Base-by-base conservation (phyloP, 2,888 invertebrate genomes). In the Adela reaumurella region DNA sequence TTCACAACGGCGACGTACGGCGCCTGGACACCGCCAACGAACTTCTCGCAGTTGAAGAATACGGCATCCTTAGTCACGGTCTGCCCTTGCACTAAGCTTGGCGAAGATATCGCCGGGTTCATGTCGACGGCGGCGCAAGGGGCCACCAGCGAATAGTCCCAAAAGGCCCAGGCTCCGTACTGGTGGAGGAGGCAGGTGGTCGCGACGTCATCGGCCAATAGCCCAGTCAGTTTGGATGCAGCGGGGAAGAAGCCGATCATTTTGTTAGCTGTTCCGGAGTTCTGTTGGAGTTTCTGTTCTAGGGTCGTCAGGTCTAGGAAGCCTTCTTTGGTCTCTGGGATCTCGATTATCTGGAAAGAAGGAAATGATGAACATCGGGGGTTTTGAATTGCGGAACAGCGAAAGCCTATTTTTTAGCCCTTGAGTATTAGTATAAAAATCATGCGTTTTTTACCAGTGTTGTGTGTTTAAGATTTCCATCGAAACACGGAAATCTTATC, bases 1-100 rank as follows among this genome's bases (percentile, higher is more conserved):
- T 84, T 84, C 17, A 76, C 71, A 17, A 84, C 76, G 8, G 81
- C 68, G 14, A 84, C 73, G 65, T 85, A 86, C 11, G 94, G 93
- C 0, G 94, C 92, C 62, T 92, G 92, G 0, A 92, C 89, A 1
- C 94, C 95, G 1, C 95, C 95, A 35, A 93, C 83, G 65, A 95
- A 94, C 69, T 94, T 94, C 74, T 94, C 94, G 46, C 91, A 88
- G 48, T 93, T 90, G 65, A 95, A 90, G 69, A 92, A 93, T 49
- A 95, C 76, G 1, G 93, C 94, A 68, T 96, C 95, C 63, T 94
- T 94, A 68, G 88, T 85, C 42, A 88, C 87, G 58, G 85, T 83
- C n/a, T 83, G 82, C 54, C 86, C 86, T 51, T 87, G 85, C 1
- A 87, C 86, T n/a, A n/a, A n/a, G 29, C 88, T 88, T 19, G 42